These are phyloP conservation scores for Coracopsis vasa DNA, from an alignment of 2,113 vertebrate species.

Conservation along the genomic window DNA sequence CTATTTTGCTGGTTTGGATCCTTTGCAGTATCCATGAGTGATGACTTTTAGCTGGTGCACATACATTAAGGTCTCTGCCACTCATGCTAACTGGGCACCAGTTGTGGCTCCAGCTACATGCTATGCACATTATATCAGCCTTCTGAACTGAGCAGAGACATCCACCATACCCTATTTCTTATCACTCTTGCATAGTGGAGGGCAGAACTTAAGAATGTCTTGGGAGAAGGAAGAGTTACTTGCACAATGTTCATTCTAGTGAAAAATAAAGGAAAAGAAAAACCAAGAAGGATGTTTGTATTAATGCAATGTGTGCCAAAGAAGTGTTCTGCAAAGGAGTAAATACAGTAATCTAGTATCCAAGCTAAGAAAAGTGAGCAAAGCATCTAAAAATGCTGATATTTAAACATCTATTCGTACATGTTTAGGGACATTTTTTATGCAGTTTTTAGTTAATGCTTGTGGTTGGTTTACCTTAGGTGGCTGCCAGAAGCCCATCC, in stretches of 20 bases:
- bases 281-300: not conserved
- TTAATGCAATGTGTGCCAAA: not conserved
- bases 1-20: not conserved
- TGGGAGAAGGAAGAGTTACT: not conserved
- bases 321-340: not conserved
- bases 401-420: not conserved
- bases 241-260: not conserved
- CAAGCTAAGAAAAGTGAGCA: not conserved
- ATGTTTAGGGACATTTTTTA: not conserved
- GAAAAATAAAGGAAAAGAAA: not conserved
- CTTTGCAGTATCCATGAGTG: not conserved
- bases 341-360: not conserved
- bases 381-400: not conserved
- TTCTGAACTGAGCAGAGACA: not conserved
- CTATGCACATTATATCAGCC: not conserved
- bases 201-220: not conserved
- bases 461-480: not conserved
- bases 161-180: not conserved
- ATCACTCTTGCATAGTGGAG: accelerated
- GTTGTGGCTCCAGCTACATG: not conserved
- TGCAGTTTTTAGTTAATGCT: not conserved
- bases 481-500: not conserved
- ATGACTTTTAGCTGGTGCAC: not conserved
- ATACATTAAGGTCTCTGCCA: not conserved
- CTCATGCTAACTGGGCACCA: not conserved